Conservation (phyloP, 2,797 vertebrate genomes). For the Okamejei kenojei region DNA sequence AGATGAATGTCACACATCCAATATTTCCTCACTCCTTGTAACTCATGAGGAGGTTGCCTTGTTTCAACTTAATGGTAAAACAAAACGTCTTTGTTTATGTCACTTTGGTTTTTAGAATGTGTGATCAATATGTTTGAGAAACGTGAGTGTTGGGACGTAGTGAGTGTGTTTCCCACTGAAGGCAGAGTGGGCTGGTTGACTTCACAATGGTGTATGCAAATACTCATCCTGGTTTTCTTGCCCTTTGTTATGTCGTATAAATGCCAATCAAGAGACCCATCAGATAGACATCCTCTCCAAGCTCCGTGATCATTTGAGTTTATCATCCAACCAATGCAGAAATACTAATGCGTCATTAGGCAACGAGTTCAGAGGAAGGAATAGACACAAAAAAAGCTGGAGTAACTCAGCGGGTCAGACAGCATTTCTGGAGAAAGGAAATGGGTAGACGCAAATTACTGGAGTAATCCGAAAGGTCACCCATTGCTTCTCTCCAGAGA, state of each 20-base stretch:
- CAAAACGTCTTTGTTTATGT: background rate
- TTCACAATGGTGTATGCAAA: conserved; percentile 28
- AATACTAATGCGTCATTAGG: background rate
- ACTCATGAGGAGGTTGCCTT: background rate
- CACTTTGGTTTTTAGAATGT: background rate
- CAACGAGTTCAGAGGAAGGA: background rate
- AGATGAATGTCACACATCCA: background rate
- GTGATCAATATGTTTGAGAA: background rate
- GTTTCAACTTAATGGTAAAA: background rate
- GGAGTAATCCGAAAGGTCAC: too few relatives aligned
- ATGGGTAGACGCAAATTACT: too few relatives aligned
- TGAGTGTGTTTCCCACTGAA: background rate
- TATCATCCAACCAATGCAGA: background rate
- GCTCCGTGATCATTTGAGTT: background rate
- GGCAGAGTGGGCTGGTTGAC: background rate
- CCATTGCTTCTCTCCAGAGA: too few relatives aligned
- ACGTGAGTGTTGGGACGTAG: background rate
- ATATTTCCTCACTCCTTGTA: background rate
- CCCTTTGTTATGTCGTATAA: conserved; percentile 12
- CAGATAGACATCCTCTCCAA: background rate
- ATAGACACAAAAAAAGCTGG: background rate
- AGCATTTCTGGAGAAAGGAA: too few relatives aligned
- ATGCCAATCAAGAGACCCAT: background rate
- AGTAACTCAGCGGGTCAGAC: too few relatives aligned
- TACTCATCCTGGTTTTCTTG: background rate